Conservation (phyloP, 2,888 invertebrate genomes). For the Sphinx pinastri region DNA sequence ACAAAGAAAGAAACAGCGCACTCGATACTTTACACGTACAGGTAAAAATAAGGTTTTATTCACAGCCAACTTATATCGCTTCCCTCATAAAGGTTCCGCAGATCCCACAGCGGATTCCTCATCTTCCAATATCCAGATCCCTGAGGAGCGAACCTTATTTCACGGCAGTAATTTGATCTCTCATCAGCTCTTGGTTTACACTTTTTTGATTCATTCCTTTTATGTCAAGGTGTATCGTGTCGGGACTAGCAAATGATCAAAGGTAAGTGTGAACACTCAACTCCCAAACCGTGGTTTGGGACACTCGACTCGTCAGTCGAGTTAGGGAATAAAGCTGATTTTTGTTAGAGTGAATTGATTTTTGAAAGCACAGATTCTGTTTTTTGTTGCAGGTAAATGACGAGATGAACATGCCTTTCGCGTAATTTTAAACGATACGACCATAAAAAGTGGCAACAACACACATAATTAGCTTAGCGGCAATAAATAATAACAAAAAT, state of each 20-base stretch:
- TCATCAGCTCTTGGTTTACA: constrained; percentile 17
- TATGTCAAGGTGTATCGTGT: background rate
- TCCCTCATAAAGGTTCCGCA: constrained; percentile 14
- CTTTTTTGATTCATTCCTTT: constrained; percentile 16
- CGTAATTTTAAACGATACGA: too few species aligned
- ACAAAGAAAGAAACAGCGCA: too few species aligned
- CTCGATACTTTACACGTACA: background rate
- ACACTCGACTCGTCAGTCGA: too few species aligned
- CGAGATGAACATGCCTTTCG: too few species aligned
- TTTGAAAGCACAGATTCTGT: too few species aligned
- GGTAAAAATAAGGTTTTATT: constrained; percentile 13
- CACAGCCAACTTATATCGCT: constrained; percentile 11
- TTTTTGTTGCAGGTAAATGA: too few species aligned
- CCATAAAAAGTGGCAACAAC: too few species aligned
- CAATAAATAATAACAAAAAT: too few species aligned
- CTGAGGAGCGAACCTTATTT: constrained; percentile 18
- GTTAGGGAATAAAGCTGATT: background rate
- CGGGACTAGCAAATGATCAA: background rate
- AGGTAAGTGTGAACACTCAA: background rate
- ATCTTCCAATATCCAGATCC: constrained; percentile 9
- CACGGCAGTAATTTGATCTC: constrained; percentile 15
- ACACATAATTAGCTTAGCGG: background rate
- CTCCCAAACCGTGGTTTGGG: background rate
- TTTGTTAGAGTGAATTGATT: too few species aligned
- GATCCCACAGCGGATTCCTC: constrained; percentile 11